Evolutionary conservation across 1,140 invertebrate genomes (phyloP), one percentile per base, ranked within the genome.

Genomic region (Caenorhabditis briggsae): DNA sequence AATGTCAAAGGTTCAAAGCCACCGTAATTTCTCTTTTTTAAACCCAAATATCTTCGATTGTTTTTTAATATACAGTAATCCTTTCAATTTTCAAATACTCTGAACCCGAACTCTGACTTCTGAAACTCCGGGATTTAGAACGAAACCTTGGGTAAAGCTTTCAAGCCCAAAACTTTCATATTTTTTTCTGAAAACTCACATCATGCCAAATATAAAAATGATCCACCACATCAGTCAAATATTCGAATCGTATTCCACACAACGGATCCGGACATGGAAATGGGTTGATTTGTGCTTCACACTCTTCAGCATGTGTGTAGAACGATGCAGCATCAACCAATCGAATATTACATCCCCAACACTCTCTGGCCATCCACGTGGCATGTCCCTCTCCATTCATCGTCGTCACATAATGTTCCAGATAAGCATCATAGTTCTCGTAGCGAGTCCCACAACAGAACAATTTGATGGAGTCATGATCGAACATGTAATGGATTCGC

Each of bases 401-500:
- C 14, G 43, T 78, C n/a, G 16, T 20, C 6, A 16, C 12, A 11
- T 78, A 78, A n/a, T 78, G 70, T n/a, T 78, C 70, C 70, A 78
- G 6, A n/a, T 18, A 78, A 1, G 70, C 20, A 50, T 78, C 70
- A 25, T 78, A 78, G n/a, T 78, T 50, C 9, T 78, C 70, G n/a
- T 18, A 78, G 5, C 70, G 70, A 23, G 48, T 78, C 9, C 70
- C 70, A 25, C 70, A 78, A 50, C 70, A 78, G n/a, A 78, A 78
- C 7, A 78, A 12, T 18, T 50, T 50, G 7, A 78, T 33, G 12
- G 46, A 78, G n/a, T 78, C 70, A 11, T 78, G 70, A 50, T 78
- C 46, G 14, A 78, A 78, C 70, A 78, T 78, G 46, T 78, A 78
- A 33, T 78, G 70, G 23, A 78, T 78, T 50, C 70, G 6, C 70